Evolutionary conservation across 2,113 vertebrate species (phyloP), one percentile per base, ranked within the genome.

Genomic region (Trogon surrucura): DNA sequence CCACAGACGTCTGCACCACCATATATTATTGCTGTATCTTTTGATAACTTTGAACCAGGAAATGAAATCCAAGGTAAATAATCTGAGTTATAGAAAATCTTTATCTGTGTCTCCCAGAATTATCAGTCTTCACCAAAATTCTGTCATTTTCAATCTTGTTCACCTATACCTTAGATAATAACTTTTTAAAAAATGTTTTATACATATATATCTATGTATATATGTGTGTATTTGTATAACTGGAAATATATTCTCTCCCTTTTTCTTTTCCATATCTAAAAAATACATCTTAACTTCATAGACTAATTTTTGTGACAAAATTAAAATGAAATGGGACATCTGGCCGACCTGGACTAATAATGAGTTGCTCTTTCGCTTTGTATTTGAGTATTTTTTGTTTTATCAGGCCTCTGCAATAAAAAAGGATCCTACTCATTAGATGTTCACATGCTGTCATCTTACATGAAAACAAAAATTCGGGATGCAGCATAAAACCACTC

Each of bases 31-130:
- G 30, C 92, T 47, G 82, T 83, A 53, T 91, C 97, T 85, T 97
- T 96, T 75, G 96, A 96, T 79, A 95, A 83, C 53, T 96, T 97
- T 79, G 91, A 96, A 16, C 87, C 95, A 75, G 97, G 85, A 95
- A 96, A 97, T 70, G 94, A 97, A 97, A 65, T 97, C 38, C 73
- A 96, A 97, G 97, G 97, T 97, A 96, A 96, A 62, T 34, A 77
- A 56, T 69, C 36, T 79, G n/a, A 85, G 30, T 48, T 6, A 51
- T 7, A 34, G 51, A 57, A 91, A 75, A 58, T 41, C 12, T 84
- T 89, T 62, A 30, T 44, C 27, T 4, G 1, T 67, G 11, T 62
- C 62, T 90, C 48, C 20, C 61, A 69, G 32, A 88, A 78, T 58
- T 80, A 62, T 13, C 15, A 16, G 2, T 48, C 41, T 86, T 71